A percentile compares a stretch with the other conserved stretches of the same genome.
These are phyloP conservation scores for Galago senegalensis DNA, from an alignment of 2,797 vertebrate genomes.

Conservation along the genomic window DNA sequence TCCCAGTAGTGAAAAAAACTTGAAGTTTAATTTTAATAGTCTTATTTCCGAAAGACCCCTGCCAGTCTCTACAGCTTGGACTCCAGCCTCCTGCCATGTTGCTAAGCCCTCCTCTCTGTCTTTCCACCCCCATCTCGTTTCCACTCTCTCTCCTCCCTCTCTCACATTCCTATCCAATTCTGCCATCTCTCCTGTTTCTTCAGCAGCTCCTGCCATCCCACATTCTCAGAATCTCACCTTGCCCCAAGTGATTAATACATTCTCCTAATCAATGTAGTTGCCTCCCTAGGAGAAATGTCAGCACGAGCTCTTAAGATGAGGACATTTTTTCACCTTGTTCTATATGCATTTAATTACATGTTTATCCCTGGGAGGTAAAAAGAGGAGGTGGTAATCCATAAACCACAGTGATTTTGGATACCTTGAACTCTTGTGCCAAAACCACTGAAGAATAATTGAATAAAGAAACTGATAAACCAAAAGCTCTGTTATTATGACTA, in stretches of 20 bases:
- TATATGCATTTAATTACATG: conserved; percentile 29
- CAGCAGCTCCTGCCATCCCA: neutral
- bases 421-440: conserved; percentile 56
- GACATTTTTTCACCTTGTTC: conserved; percentile 52
- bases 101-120: too few species aligned
- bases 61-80: neutral
- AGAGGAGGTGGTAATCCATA: neutral
- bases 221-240: conserved; percentile 1
- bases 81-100: neutral
- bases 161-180: neutral
- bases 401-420: conserved; percentile 34
- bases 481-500: conserved; percentile 68
- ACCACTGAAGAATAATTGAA: conserved; percentile 64
- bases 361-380: conserved; percentile 55
- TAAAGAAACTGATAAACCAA: conserved; percentile 65
- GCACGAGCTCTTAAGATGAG: neutral
- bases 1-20: neutral
- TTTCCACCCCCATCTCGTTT: too few species aligned
- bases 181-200: neutral
- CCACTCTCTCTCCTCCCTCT: neutral
- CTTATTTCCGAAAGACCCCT: neutral
- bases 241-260: neutral
- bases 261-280: conserved; percentile 55
- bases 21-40: conserved; percentile 10
- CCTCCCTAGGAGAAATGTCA: neutral